These are phyloP conservation scores for Agrotis exclamationis DNA, from an alignment of 2,888 invertebrate genomes.

Conservation along the genomic window DNA sequence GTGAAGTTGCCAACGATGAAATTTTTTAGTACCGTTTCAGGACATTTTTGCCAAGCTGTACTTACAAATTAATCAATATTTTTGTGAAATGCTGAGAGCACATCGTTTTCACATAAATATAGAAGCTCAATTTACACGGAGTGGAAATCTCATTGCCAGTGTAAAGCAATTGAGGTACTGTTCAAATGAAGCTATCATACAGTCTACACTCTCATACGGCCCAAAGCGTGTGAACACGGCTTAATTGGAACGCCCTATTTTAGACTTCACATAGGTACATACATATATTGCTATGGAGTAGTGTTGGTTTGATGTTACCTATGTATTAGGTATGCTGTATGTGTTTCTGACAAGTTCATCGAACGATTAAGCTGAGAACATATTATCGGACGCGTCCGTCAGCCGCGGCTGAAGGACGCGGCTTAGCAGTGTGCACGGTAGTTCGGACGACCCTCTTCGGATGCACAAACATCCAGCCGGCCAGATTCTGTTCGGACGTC, in stretches of 20 bases:
- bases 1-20: no score
- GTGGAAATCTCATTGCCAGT: constrained; percentile 20
- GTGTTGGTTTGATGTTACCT: background rate
- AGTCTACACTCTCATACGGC: constrained; percentile 21
- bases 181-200: constrained; percentile 34
- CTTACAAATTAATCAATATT: background rate
- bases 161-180: constrained; percentile 22
- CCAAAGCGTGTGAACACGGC: constrained; percentile 27
- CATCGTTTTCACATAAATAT: background rate
- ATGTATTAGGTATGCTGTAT: background rate
- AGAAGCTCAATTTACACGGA: background rate
- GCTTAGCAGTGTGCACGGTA: no score
- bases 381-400: no score
- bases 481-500: no score
- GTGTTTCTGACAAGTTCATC: background rate
- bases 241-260: constrained; percentile 40
- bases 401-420: no score
- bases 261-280: no score
- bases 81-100: constrained; percentile 1
- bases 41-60: no score
- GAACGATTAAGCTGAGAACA: no score
- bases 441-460: no score
- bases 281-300: background rate
- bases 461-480: no score
- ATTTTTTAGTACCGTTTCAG: no score